phyloP scores from a whole-genome alignment of 1,140 invertebrate species.

The Trinorchestia longiramus region DNA sequence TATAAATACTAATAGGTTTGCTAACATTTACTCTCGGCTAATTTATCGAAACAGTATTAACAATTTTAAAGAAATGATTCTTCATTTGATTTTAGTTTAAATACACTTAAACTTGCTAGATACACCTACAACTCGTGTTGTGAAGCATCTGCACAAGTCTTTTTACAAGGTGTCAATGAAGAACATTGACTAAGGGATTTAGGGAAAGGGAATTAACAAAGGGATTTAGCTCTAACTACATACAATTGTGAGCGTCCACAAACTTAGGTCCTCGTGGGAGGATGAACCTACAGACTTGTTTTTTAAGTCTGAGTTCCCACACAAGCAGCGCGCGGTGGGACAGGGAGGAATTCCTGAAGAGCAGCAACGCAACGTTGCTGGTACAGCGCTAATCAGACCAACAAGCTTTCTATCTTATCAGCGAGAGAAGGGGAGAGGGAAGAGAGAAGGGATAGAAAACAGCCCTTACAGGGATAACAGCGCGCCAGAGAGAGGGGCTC shows the following conservation, averaged over 20 bases:
- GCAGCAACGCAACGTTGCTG: conserved; percentile 26
- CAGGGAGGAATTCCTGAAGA: not conserved
- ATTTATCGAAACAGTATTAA: not conserved
- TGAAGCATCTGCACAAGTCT: not conserved
- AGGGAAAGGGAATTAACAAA: not conserved
- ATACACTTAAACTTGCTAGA: not conserved
- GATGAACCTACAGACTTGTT: not conserved
- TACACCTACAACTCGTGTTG: not conserved
- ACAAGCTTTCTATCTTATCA: conserved; percentile 44
- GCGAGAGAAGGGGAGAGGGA: conserved; percentile 12
- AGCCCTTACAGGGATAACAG: conserved; percentile 20
- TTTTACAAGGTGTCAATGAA: not conserved
- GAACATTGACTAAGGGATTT: not conserved
- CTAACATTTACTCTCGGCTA: not conserved
- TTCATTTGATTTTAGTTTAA: not conserved
- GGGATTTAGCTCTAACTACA: not conserved
- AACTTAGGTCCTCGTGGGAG: not conserved
- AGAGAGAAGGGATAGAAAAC: not conserved
- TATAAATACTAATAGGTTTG: not conserved
- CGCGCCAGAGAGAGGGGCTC: conserved; percentile 16
- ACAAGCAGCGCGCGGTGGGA: not conserved
- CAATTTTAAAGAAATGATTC: not conserved
- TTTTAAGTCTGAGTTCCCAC: not conserved
- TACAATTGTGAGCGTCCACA: not conserved
- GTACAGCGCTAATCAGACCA: conserved; percentile 8